Percentiles rank a stretch among this genome's conserved stretches.
These are phyloP conservation scores for Brenthis hecate DNA, from an alignment of 2,888 invertebrate species.

Conservation along the genomic window DNA sequence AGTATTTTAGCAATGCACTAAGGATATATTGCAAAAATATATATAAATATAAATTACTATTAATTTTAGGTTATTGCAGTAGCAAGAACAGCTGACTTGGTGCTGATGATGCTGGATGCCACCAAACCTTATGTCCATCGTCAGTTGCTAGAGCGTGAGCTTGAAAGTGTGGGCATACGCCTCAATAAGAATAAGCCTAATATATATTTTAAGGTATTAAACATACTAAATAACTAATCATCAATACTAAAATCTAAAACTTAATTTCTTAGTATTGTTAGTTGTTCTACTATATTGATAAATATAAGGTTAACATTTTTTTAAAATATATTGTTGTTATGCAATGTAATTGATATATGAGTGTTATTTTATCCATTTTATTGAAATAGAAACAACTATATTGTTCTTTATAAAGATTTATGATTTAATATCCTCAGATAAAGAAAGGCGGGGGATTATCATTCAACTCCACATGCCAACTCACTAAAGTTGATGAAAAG, in stretches of 20 bases:
- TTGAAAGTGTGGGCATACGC: constrained; percentile 98
- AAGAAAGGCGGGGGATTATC: constrained; percentile 98
- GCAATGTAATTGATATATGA: too few relatives aligned
- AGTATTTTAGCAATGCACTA: too few relatives aligned
- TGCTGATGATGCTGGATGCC: constrained; percentile 99
- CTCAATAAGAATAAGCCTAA: constrained; percentile 97
- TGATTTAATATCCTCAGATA: constrained; percentile 71
- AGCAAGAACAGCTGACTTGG: constrained; percentile 97
- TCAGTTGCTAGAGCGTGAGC: constrained; percentile 93
- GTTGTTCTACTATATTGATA: too few relatives aligned
- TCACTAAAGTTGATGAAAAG: constrained; percentile 97
- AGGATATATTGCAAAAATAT: too few relatives aligned
- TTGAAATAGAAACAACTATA: not conserved
- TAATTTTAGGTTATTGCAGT: constrained; percentile 93
- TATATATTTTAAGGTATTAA: constrained; percentile 96
- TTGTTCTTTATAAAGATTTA: not conserved
- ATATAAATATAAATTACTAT: not conserved
- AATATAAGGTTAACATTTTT: too few relatives aligned
- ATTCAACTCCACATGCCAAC: constrained; percentile 96
- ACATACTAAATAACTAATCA: not conserved
- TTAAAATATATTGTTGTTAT: too few relatives aligned
- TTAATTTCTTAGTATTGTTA: too few relatives aligned
- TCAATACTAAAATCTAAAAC: too few relatives aligned
- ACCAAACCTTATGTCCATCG: constrained; percentile 98
- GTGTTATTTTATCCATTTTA: too few relatives aligned